Evolutionary conservation across 2,113 vertebrate genomes (phyloP).

Genomic region (Rallus limicola): DNA sequence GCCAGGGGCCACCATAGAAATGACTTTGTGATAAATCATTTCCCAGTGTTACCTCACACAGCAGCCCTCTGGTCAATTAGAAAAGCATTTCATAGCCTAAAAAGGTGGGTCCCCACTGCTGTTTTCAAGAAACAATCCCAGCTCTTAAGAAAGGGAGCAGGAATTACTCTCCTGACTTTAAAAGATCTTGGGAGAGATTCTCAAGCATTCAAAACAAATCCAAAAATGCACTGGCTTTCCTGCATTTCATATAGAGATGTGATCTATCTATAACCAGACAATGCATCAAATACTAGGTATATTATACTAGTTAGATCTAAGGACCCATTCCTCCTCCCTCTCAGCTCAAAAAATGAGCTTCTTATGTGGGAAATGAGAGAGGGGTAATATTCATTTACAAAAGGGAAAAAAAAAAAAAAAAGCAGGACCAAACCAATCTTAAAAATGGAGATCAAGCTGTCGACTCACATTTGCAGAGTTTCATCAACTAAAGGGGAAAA

Average conservation of each 20-base stretch:
- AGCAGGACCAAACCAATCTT: neutral
- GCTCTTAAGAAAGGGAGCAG: neutral
- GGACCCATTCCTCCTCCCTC: neutral
- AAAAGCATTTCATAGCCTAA: neutral
- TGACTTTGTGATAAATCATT: neutral
- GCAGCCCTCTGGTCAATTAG: neutral
- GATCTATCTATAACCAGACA: neutral
- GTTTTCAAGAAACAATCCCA: neutral
- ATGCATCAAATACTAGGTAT: neutral
- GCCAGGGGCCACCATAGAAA: neutral
- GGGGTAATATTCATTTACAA: neutral
- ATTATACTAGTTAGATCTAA: neutral
- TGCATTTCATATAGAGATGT: neutral
- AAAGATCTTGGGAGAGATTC: neutral
- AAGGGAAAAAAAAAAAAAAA: neutral
- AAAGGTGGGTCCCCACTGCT: neutral
- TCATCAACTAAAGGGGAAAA: neutral
- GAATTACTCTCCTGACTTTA: neutral
- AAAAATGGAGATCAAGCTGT: neutral
- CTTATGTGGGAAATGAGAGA: neutral
- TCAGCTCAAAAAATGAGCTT: neutral
- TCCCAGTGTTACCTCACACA: neutral
- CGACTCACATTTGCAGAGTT: neutral
- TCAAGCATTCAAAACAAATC: neutral
- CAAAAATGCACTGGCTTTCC: neutral